These are phyloP conservation scores for Calameuta idolon DNA, from an alignment of 2,888 invertebrate species.

Conservation along the genomic window DNA sequence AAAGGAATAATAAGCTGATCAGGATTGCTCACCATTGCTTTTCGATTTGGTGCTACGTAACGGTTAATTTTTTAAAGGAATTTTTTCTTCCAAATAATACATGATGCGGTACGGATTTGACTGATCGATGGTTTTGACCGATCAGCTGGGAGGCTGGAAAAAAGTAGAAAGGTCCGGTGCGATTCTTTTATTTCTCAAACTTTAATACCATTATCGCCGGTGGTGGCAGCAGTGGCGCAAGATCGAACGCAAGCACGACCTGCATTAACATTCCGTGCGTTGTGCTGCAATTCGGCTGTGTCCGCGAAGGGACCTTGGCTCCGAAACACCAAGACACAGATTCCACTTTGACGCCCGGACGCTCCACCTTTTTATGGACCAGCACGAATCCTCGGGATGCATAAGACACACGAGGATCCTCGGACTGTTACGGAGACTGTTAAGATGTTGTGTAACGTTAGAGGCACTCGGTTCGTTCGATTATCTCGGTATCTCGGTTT, in stretches of 20 bases:
- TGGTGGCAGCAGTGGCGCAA: neutral
- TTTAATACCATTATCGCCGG: neutral
- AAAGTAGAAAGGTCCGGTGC: neutral
- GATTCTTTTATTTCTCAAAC: neutral
- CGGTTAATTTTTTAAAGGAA: neutral
- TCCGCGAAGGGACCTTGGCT: slow-evolving; percentile 56
- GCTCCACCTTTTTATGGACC: neutral
- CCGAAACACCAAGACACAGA: slow-evolving; percentile 54
- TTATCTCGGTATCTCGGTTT: too few species aligned
- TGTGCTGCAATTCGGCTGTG: slow-evolving; percentile 50
- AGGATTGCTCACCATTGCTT: neutral
- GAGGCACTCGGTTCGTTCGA: neutral
- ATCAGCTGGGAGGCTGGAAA: neutral
- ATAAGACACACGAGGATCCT: neutral
- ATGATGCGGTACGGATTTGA: neutral
- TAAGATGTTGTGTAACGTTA: neutral
- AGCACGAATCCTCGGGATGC: neutral
- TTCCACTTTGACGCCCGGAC: slow-evolving; percentile 19
- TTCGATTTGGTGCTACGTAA: neutral
- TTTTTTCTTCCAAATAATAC: neutral
- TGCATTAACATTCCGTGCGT: slow-evolving; percentile 53
- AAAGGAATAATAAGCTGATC: neutral
- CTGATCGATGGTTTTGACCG: neutral
- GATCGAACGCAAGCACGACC: slow-evolving; percentile 37
- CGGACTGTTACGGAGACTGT: neutral